These are phyloP conservation scores for Lapara coniferarum DNA, from an alignment of 2,888 invertebrate species.

Conservation along the genomic window DNA sequence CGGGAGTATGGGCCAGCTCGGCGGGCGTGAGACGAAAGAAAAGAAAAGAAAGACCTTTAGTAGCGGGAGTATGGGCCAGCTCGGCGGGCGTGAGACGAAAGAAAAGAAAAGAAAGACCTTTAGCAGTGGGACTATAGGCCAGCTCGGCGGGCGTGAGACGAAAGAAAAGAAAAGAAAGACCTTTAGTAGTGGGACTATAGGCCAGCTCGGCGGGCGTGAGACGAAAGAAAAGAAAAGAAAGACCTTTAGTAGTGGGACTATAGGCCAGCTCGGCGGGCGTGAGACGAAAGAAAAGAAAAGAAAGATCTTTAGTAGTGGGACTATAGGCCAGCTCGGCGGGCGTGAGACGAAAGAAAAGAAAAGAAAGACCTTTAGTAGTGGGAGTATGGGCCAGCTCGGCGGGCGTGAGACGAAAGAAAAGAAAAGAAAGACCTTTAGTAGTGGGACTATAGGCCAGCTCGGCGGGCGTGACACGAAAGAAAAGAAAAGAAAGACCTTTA, in stretches of 20 bases:
- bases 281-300: constrained; percentile 43
- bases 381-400: constrained; percentile 60
- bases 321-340: constrained; percentile 60
- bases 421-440: constrained; percentile 59
- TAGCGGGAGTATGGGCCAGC: constrained; percentile 59
- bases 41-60: constrained; percentile 57
- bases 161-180: constrained; percentile 41
- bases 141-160: constrained; percentile 62
- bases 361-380: constrained; percentile 63
- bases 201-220: constrained; percentile 62
- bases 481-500: constrained; percentile 56
- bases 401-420: constrained; percentile 49
- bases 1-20: constrained; percentile 57
- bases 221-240: constrained; percentile 34
- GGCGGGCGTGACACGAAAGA: constrained; percentile 54
- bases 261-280: constrained; percentile 60
- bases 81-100: constrained; percentile 57
- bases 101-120: constrained; percentile 52
- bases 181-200: constrained; percentile 61
- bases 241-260: constrained; percentile 66
- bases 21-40: constrained; percentile 55
- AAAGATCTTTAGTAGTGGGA: constrained; percentile 65
- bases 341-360: constrained; percentile 45
- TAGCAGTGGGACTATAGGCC: constrained; percentile 58
- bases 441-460: constrained; percentile 59